phyloP scores from a whole-genome alignment of 1,140 invertebrate species.

The Himalopsyche phryganea region DNA sequence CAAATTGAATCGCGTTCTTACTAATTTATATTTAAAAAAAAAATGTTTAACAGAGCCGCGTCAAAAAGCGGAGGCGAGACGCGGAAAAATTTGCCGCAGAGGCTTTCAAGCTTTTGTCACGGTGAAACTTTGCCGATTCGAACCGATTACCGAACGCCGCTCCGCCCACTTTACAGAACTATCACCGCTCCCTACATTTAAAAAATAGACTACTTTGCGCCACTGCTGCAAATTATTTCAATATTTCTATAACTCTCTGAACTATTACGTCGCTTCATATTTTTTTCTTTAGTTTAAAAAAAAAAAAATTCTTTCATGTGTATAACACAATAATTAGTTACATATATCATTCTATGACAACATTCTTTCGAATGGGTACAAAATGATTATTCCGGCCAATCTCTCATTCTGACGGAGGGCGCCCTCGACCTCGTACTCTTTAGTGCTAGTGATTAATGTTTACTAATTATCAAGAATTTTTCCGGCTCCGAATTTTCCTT shows the following conservation, averaged over 20 bases:
- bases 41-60: conserved; percentile 3
- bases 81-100: background rate
- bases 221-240: too few relatives aligned
- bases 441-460: background rate
- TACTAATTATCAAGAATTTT: conserved; percentile 1
- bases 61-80: background rate
- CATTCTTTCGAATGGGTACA: conserved; percentile 1
- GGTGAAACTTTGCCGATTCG: background rate
- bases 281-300: too few relatives aligned
- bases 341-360: background rate
- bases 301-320: too few relatives aligned
- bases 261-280: too few relatives aligned
- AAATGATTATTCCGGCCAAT: background rate
- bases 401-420: too few relatives aligned
- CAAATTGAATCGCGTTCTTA: conserved; percentile 29
- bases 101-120: too few relatives aligned
- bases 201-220: too few relatives aligned
- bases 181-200: too few relatives aligned
- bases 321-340: too few relatives aligned
- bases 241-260: too few relatives aligned
- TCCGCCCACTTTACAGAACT: background rate
- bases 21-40: conserved; percentile 19
- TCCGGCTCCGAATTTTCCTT: background rate
- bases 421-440: too few relatives aligned
- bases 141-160: background rate